Percentiles rank a stretch among this genome's conserved stretches.
phyloP scores from a whole-genome alignment of 1,140 invertebrate genomes.

The Pinna nobilis region DNA sequence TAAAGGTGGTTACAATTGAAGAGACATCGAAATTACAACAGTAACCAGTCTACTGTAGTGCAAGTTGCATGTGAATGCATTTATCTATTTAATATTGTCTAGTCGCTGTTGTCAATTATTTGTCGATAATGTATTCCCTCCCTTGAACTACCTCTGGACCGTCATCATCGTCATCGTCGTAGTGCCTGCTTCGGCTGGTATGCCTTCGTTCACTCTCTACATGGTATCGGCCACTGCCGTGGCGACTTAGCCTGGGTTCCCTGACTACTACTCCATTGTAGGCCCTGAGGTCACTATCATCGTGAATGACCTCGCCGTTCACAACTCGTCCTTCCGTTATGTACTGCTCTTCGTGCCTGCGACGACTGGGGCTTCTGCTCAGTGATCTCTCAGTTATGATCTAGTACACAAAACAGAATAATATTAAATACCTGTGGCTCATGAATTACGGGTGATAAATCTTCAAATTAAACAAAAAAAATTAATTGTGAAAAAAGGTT shows the following conservation, averaged over 20 bases:
- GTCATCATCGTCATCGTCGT: neutral
- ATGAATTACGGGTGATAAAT: too few relatives aligned
- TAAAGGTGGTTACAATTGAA: too few relatives aligned
- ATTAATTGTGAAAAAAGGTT: too few relatives aligned
- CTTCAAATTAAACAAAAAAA: too few relatives aligned
- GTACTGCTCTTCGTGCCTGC: slow-evolving; percentile 9
- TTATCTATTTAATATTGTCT: too few relatives aligned
- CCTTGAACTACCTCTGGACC: slow-evolving; percentile 12
- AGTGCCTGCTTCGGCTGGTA: neutral
- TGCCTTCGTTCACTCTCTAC: neutral
- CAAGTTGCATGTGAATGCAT: too few relatives aligned
- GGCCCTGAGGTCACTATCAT: slow-evolving; percentile 11
- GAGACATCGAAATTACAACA: too few relatives aligned
- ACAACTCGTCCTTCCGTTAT: neutral
- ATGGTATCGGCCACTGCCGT: neutral
- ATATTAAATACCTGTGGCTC: too few relatives aligned
- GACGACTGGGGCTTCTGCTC: neutral
- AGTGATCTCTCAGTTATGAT: neutral
- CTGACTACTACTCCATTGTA: slow-evolving; percentile 7
- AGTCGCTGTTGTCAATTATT: too few relatives aligned
- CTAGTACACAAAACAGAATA: too few relatives aligned
- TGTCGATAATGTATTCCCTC: slow-evolving; percentile 10
- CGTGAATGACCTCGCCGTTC: slow-evolving; percentile 5
- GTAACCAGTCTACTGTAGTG: too few relatives aligned
- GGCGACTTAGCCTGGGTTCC: neutral